Base-by-base conservation (phyloP, 2,888 invertebrate species). In the Pammene fasciana region DNA sequence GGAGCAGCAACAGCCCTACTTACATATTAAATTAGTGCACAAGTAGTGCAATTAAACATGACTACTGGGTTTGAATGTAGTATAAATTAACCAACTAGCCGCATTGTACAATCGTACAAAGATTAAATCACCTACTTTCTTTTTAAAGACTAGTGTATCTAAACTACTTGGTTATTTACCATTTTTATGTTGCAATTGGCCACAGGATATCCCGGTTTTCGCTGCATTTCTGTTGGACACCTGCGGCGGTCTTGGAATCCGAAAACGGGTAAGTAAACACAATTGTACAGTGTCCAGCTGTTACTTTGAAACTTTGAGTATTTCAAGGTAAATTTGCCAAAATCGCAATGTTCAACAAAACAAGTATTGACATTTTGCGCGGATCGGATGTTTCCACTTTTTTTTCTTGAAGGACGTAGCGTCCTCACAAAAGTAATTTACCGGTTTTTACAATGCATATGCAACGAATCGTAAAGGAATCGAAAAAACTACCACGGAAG, bases 121-220 rank as follows among this genome's bases (percentile, higher is more conserved):
- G 8, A 26, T 26, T 13, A n/a, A 26, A 11, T 45, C 43, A 52
- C 18, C 11, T 50, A 50, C 14, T 38, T 45, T 52, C 7, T 48
- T 26, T 41, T 50, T 11, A 18, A 45, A 62, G 0, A 50, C 57
- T 50, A 26, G 59, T 6, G 65, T 48, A n/a, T n/a, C n/a, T n/a
- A 48, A 16, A 26, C 18, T 65, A 46, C 36, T 55, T 56, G 59
- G 46, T 68, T 73, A 79, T 71, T 83, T 89, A 92, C 92, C 90
- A 91, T 85, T 84, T 89, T 91, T 66, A 92, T 91, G 76, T 80
- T 88, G 80, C 90, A 92, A 76, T 88, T 90, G 10, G 87, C 84
- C 34, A 86, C 83, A 57, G 92, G 91, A 76, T 84, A 92, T 66
- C 89, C 87, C 66, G 91, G 86, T 80, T 92, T 92, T 72, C 92